Evolutionary conservation across 2,888 invertebrate species (phyloP).

Genomic region (Drosophila algonquin): DNA sequence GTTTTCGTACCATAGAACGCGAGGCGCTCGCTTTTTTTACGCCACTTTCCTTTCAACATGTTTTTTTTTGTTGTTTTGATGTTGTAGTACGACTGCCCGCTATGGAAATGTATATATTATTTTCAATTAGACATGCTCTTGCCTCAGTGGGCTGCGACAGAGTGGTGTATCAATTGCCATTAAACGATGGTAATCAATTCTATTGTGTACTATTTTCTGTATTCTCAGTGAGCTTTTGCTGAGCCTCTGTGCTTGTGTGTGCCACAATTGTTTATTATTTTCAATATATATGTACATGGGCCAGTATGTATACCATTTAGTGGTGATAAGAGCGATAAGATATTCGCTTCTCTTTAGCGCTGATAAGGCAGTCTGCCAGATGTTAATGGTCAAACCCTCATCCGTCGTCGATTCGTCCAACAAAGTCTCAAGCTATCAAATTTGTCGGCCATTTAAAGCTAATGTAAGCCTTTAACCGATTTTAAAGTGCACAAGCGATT

Average conservation of each 20-base stretch:
- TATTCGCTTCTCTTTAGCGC: conserved; percentile 18
- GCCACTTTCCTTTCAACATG: conserved; percentile 31
- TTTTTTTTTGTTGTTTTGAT: background rate
- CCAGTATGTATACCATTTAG: conserved; percentile 2
- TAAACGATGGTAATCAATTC: conserved; percentile 51
- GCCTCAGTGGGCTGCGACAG: conserved; percentile 33
- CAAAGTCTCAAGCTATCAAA: background rate
- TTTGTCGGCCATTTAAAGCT: background rate
- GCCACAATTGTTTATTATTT: conserved; percentile 38
- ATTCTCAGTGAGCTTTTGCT: conserved; percentile 9
- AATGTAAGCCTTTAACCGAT: background rate
- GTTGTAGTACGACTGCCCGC: background rate
- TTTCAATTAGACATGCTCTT: conserved; percentile 43
- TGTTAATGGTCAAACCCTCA: conserved; percentile 8
- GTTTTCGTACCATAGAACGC: conserved; percentile 23
- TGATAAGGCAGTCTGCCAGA: conserved; percentile 10
- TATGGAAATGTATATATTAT: conserved; percentile 14
- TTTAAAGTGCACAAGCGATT: background rate
- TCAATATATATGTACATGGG: conserved; percentile 11
- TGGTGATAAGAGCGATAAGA: conserved; percentile 39
- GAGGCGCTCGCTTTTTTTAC: conserved; percentile 21
- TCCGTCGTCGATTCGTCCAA: background rate
- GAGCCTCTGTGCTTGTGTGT: conserved; percentile 22
- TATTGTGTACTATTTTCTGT: conserved; percentile 38
- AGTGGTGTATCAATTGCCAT: conserved; percentile 48